phyloP scores from a whole-genome alignment of 2,888 invertebrate species.

The Lordiphosa andalusiaca region DNA sequence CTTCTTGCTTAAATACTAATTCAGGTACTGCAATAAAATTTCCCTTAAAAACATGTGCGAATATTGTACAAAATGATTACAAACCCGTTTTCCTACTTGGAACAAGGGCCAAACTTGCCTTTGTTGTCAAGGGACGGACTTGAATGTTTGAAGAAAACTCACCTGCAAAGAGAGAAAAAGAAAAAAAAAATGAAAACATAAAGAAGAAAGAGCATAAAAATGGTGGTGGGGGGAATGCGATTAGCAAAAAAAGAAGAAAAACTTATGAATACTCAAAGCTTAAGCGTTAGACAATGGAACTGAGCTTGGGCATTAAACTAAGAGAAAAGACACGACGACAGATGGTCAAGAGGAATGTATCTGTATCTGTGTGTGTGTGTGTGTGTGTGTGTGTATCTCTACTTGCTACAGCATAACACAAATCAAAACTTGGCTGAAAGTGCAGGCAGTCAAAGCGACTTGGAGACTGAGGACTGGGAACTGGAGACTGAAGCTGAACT shows the following conservation, averaged over 20 bases:
- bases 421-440: constrained; percentile 68
- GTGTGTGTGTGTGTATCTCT: constrained; percentile 33
- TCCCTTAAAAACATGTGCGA: too few relatives aligned
- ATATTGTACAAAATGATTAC: neutral
- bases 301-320: constrained; percentile 10
- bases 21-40: too few relatives aligned
- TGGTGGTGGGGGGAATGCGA: neutral
- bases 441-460: constrained; percentile 11
- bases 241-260: neutral
- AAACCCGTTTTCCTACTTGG: constrained; percentile 8
- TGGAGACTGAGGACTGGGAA: neutral
- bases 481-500: constrained; percentile 19
- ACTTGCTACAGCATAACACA: constrained; percentile 49
- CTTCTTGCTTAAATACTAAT: too few relatives aligned
- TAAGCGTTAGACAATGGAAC: constrained; percentile 10
- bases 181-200: too few relatives aligned
- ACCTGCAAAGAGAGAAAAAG: constrained; percentile 31
- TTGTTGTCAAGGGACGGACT: constrained; percentile 18
- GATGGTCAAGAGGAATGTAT: constrained; percentile 44
- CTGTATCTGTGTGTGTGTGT: constrained; percentile 26
- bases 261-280: constrained; percentile 11
- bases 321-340: constrained; percentile 25
- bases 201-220: constrained; percentile 6
- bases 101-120: constrained; percentile 10
- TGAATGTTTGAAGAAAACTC: constrained; percentile 15